A percentile compares a stretch with the other conserved stretches of the same genome.
Conservation (phyloP, 1,140 invertebrate species). For the Conus betulinus region DNA sequence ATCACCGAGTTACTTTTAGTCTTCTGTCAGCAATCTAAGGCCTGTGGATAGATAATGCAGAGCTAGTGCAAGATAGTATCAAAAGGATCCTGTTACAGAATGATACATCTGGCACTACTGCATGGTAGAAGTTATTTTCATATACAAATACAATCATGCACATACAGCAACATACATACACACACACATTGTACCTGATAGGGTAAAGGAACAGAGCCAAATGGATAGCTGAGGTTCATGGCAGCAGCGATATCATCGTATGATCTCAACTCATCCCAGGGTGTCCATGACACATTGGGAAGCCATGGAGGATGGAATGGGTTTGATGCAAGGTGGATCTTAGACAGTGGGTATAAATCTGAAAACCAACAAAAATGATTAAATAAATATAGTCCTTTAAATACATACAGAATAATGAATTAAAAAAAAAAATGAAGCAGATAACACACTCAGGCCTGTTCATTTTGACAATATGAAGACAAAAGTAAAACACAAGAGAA, state of each 20-base stretch:
- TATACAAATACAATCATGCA: not conserved
- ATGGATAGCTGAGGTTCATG: constrained; percentile 51
- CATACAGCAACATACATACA: not conserved
- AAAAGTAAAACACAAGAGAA: no score
- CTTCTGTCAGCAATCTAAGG: no score
- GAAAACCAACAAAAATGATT: not conserved
- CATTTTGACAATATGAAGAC: no score
- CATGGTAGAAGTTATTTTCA: no score
- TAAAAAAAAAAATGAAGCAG: not conserved
- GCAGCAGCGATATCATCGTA: constrained; percentile 26
- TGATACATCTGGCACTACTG: no score
- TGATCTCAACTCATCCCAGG: constrained; percentile 23
- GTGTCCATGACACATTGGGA: constrained; percentile 30
- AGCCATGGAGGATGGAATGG: constrained; percentile 22
- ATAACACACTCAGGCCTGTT: not conserved
- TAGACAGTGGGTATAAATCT: constrained; percentile 42
- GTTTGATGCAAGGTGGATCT: constrained; percentile 41
- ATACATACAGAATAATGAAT: no score
- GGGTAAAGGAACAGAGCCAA: constrained; percentile 41
- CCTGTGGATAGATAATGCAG: no score
- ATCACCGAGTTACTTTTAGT: no score
- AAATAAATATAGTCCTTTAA: not conserved
- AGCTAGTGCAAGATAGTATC: no score
- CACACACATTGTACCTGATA: constrained; percentile 3
- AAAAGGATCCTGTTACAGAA: no score